phyloP scores from a whole-genome alignment of 1,140 invertebrate genomes.

The Oryctes rhinoceros region DNA sequence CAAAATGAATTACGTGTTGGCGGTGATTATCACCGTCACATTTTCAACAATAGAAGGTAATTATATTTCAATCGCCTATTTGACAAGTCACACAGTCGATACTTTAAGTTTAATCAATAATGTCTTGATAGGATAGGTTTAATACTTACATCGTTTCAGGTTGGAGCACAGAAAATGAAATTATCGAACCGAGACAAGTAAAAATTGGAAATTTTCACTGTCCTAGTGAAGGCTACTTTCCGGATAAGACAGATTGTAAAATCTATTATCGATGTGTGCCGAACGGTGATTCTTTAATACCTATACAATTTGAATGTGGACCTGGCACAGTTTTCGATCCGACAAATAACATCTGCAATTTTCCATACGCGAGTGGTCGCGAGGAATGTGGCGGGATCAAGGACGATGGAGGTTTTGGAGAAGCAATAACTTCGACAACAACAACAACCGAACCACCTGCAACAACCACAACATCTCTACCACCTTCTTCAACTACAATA shows the following conservation, averaged over 20 bases:
- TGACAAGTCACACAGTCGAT: too few species aligned
- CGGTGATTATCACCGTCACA: background rate
- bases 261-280: constrained; percentile 55
- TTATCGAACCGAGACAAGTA: background rate
- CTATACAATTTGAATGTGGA: constrained; percentile 73
- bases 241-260: constrained; percentile 53
- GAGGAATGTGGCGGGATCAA: constrained; percentile 58
- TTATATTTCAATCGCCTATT: background rate
- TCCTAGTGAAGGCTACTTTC: constrained; percentile 54
- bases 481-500: constrained; percentile 2
- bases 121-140: too few species aligned
- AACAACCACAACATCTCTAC: background rate
- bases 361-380: constrained; percentile 66
- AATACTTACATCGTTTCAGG: background rate
- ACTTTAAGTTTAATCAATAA: too few species aligned
- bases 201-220: constrained; percentile 39
- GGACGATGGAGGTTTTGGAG: constrained; percentile 29
- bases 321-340: constrained; percentile 77
- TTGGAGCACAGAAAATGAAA: constrained; percentile 6
- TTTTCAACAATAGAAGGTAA: constrained; percentile 19
- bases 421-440: background rate
- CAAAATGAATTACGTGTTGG: background rate
- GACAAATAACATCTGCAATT: constrained; percentile 71
- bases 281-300: constrained; percentile 47
- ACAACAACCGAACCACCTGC: background rate